These are phyloP conservation scores for Galerucella calmariensis DNA, from an alignment of 2,888 invertebrate genomes.

Conservation along the genomic window DNA sequence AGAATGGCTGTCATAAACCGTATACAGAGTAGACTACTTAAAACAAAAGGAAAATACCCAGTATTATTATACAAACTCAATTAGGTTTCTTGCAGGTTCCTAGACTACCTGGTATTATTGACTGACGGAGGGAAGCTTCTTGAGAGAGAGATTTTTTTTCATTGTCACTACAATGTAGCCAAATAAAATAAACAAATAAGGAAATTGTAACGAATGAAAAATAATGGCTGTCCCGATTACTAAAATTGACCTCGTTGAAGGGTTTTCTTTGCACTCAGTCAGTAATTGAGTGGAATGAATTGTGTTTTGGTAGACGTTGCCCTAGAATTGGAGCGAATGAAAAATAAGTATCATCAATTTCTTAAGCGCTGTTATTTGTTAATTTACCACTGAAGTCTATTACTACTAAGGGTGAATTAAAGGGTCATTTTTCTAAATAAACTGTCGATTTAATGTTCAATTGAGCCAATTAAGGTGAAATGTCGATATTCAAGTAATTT, in stretches of 20 bases:
- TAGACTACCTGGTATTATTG: too few species aligned
- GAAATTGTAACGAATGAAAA: background rate
- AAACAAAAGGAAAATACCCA: too few species aligned
- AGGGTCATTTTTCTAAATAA: background rate
- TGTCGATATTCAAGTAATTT: too few species aligned
- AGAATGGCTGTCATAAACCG: too few species aligned
- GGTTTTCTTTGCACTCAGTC: background rate
- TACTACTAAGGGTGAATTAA: background rate
- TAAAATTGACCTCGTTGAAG: background rate
- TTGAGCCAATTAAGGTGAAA: background rate
- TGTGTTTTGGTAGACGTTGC: slow-evolving; percentile 6
- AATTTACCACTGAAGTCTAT: background rate
- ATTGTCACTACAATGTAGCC: too few species aligned
- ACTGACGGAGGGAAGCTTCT: too few species aligned
- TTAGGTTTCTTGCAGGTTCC: too few species aligned
- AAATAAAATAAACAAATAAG: too few species aligned
- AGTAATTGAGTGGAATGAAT: slow-evolving; percentile 14
- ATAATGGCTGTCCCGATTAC: background rate
- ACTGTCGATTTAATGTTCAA: background rate
- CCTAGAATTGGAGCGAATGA: slow-evolving; percentile 3
- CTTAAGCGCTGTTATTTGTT: slow-evolving; percentile 2
- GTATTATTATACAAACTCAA: too few species aligned
- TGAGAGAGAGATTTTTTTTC: too few species aligned
- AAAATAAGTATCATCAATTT: slow-evolving; percentile 3
- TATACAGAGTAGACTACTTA: too few species aligned